phyloP scores from a whole-genome alignment of 2,888 invertebrate species.

The Drosophila acutilabella region DNA sequence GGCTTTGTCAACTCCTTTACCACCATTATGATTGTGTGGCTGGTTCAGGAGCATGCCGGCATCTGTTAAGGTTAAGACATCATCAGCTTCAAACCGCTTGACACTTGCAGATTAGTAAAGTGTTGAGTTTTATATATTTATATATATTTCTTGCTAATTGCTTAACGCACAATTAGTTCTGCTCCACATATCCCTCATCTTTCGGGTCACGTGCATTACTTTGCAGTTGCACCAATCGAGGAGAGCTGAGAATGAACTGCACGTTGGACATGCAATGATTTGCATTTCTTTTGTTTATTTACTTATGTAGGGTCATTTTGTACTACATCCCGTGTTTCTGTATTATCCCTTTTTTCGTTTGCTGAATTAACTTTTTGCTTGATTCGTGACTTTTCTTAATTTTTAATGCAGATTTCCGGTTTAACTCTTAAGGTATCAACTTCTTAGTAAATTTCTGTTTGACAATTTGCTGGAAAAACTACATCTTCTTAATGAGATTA shows the following conservation, averaged over 20 bases:
- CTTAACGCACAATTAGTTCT: slow-evolving; percentile 69
- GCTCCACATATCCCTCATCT: slow-evolving; percentile 63
- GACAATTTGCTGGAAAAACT: slow-evolving; percentile 2
- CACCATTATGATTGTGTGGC: slow-evolving; percentile 56
- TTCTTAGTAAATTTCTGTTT: slow-evolving; percentile 27
- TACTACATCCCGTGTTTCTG: slow-evolving; percentile 17
- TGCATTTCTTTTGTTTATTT: slow-evolving; percentile 66
- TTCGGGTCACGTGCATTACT: slow-evolving; percentile 19
- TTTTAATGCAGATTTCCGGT: slow-evolving; percentile 69
- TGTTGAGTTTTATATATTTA: slow-evolving; percentile 72
- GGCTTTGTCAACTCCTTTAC: slow-evolving; percentile 70
- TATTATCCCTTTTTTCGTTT: slow-evolving; percentile 47
- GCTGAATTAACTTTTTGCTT: slow-evolving; percentile 82
- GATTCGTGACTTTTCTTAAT: slow-evolving; percentile 81
- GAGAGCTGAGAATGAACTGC: background rate
- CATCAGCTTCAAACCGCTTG: slow-evolving; percentile 65
- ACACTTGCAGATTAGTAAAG: slow-evolving; percentile 83
- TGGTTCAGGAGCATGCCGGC: slow-evolving; percentile 45
- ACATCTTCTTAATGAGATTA: slow-evolving; percentile 39
- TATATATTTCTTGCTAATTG: slow-evolving; percentile 81
- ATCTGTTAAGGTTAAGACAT: slow-evolving; percentile 32
- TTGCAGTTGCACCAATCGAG: slow-evolving; percentile 21
- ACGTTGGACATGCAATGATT: slow-evolving; percentile 62
- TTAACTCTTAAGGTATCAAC: background rate
- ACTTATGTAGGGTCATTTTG: slow-evolving; percentile 8